Evolutionary conservation across 2,888 invertebrate species (phyloP).

Genomic region (Cynaeus angustus): DNA sequence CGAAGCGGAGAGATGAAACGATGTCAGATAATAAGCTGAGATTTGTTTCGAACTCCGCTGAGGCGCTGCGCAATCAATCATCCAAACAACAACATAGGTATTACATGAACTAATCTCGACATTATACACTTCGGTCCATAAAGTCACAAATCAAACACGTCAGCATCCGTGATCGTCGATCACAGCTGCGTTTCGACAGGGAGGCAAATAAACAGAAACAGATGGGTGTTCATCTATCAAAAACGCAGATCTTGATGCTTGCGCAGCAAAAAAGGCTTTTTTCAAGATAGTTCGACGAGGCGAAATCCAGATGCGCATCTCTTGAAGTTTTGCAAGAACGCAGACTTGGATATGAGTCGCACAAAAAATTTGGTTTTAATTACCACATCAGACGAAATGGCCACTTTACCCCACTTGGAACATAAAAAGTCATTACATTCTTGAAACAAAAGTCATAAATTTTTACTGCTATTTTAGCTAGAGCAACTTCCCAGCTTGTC

Average conservation of each 20-base stretch:
- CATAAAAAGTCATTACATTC: neutral
- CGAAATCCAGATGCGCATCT: too few species aligned
- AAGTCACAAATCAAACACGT: slow-evolving; percentile 34
- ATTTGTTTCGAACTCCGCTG: slow-evolving; percentile 20
- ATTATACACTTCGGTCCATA: slow-evolving; percentile 26
- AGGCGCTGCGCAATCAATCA: slow-evolving; percentile 22
- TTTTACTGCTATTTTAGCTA: too few species aligned
- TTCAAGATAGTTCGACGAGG: too few species aligned
- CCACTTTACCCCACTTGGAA: neutral
- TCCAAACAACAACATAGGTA: slow-evolving; percentile 19
- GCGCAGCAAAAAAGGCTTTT: too few species aligned
- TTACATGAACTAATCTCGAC: slow-evolving; percentile 27
- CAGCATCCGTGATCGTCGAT: slow-evolving; percentile 27
- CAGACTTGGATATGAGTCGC: too few species aligned
- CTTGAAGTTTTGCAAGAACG: too few species aligned
- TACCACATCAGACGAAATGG: neutral
- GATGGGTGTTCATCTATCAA: neutral
- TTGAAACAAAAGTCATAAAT: neutral
- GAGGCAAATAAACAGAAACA: neutral
- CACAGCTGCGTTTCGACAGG: slow-evolving; percentile 16
- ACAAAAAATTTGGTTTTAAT: too few species aligned
- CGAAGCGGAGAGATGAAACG: slow-evolving; percentile 15
- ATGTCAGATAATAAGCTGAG: slow-evolving; percentile 8
- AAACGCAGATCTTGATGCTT: neutral
- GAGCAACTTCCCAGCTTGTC: too few species aligned